phyloP scores from a whole-genome alignment of 2,113 vertebrate genomes.

The Numida meleagris region DNA sequence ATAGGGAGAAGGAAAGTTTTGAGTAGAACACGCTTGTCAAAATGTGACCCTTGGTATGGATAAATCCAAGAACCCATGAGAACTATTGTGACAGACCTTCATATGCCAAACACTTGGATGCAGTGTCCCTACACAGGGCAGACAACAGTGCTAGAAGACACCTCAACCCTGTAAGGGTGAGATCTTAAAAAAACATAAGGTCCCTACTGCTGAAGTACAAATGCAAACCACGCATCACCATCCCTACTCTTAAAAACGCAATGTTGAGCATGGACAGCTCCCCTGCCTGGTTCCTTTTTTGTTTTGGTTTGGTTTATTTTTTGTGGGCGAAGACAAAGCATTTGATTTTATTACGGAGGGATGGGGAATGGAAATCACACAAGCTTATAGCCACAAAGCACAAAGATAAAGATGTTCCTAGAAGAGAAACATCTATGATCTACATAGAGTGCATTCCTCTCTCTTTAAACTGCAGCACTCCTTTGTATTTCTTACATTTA shows the following conservation, averaged over 20 bases:
- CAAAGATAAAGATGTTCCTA: background rate
- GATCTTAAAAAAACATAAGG: background rate
- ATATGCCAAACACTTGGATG: background rate
- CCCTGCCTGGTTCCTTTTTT: background rate
- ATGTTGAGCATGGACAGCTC: background rate
- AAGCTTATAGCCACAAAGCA: background rate
- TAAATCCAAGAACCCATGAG: background rate
- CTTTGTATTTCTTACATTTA: background rate
- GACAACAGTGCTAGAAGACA: background rate
- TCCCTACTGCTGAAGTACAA: background rate
- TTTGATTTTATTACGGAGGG: background rate
- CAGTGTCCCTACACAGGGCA: background rate
- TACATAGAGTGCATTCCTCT: background rate
- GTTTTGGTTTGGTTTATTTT: background rate
- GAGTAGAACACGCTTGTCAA: background rate
- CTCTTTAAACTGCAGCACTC: background rate
- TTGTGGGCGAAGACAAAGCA: background rate
- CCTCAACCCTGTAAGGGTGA: background rate
- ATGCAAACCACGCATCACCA: background rate
- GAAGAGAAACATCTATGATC: background rate
- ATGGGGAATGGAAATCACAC: background rate
- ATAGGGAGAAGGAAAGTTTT: background rate
- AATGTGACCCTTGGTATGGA: accelerated
- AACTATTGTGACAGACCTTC: background rate
- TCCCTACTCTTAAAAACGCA: background rate